phyloP scores from a whole-genome alignment of 2,113 vertebrate genomes.

The Felis catus region DNA sequence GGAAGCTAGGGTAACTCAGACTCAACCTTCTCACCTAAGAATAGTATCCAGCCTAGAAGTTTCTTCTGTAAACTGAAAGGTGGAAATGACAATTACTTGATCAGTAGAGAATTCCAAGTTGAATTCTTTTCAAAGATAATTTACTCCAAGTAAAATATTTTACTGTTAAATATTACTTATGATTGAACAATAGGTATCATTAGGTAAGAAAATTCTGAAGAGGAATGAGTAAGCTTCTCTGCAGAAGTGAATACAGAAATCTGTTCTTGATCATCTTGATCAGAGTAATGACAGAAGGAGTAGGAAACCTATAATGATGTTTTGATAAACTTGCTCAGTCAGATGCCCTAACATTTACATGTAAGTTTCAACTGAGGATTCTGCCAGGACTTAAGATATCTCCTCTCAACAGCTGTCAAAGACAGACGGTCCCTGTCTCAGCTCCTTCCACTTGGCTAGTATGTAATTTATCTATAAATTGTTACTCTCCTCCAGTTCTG shows the following conservation, averaged over 20 bases:
- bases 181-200: constrained; percentile 76
- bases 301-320: constrained; percentile 65
- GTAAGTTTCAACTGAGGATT: constrained; percentile 48
- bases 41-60: neutral
- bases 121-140: constrained; percentile 60
- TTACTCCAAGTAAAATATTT: constrained; percentile 64
- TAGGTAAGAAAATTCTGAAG: constrained; percentile 63
- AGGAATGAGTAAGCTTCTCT: constrained; percentile 68
- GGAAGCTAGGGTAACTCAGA: neutral
- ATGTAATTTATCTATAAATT: constrained; percentile 31
- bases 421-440: neutral
- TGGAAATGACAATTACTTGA: constrained; percentile 44
- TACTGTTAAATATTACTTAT: constrained; percentile 71
- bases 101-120: constrained; percentile 52
- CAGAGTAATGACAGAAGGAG: constrained; percentile 63
- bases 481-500: constrained; percentile 1
- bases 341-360: constrained; percentile 73
- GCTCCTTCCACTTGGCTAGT: neutral
- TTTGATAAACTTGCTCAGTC: constrained; percentile 72
- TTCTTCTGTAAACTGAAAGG: constrained; percentile 24
- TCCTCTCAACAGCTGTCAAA: constrained; percentile 43
- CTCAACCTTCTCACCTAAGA: neutral
- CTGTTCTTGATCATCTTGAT: constrained; percentile 64
- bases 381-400: neutral
- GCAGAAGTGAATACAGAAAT: constrained; percentile 68